Conservation (phyloP, 2,888 invertebrate genomes). For the Acanthosoma haemorrhoidale region DNA sequence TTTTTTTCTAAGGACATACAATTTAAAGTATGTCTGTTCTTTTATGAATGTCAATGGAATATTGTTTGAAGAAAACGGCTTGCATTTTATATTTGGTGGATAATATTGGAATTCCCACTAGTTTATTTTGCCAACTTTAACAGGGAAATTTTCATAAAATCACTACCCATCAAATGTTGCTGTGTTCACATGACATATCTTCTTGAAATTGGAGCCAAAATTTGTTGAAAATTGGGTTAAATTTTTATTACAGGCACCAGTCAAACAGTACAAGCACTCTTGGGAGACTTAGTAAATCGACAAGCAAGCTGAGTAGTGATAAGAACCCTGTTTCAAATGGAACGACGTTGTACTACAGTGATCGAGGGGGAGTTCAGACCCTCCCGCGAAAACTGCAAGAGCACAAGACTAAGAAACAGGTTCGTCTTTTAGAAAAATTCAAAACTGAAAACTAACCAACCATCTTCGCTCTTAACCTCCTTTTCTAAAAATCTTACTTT, state of each 20-base stretch:
- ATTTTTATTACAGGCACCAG: constrained; percentile 54
- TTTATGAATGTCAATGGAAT: too few species aligned
- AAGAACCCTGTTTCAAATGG: constrained; percentile 41
- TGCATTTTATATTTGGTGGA: too few species aligned
- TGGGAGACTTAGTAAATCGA: constrained; percentile 77
- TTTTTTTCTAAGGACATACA: too few species aligned
- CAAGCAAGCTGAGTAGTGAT: constrained; percentile 55
- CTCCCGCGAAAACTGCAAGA: constrained; percentile 58
- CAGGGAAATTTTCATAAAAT: background rate
- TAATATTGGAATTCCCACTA: too few species aligned
- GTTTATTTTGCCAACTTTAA: too few species aligned
- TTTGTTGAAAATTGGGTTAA: constrained; percentile 41
- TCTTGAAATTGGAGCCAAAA: constrained; percentile 32
- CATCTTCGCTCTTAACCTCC: constrained; percentile 18
- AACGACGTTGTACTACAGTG: constrained; percentile 36
- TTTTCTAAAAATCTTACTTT: constrained; percentile 18
- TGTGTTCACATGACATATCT: background rate
- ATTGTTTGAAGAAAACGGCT: too few species aligned
- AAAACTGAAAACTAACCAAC: constrained; percentile 15
- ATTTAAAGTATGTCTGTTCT: too few species aligned
- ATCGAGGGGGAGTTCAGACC: constrained; percentile 54
- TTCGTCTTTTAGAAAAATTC: constrained; percentile 28
- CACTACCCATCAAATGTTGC: constrained; percentile 1
- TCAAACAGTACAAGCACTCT: constrained; percentile 60
- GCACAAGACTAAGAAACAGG: constrained; percentile 40